Base-by-base conservation (phyloP, 2,797 vertebrate species). In the Ctenopoma multispine region DNA sequence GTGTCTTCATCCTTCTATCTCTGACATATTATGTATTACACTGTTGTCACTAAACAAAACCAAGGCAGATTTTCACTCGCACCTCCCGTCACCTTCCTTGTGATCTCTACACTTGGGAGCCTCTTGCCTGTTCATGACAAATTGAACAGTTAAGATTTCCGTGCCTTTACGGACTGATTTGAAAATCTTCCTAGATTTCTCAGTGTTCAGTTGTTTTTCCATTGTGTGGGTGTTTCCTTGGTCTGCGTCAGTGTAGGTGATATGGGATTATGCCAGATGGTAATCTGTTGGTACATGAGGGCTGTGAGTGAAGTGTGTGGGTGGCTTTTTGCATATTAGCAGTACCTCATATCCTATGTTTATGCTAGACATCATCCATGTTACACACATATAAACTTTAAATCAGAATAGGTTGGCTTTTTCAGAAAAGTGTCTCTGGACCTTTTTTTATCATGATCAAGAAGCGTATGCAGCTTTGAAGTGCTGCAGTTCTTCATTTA, bases 251-350 rank as follows among this genome's bases (percentile, higher is more conserved):
- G 84, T 76, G 78, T 88, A 85, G 83, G 71, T 89, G 86, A 91
- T 88, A 74, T 85, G 86, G 85, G 87, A 87, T 87, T 83, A 80
- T 88, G 89, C 87, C 84, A 91, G 92, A 94, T 93, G 89, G 81
- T 86, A 82, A 94, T 94, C 92, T 93, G 88, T 89, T 89, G 70
- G 91, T 90, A 90, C 91, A 93, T 91, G 88, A 90, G 89, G 89
- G 87, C 86, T 80, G 77, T 66, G 84, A 90, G 89, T 81, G 41
- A 64, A 73, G 76, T 88, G 90, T 69, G 92, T 92, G 93, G 93
- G 90, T 81, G 87, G 90, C 80, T 77, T 84, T 91, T 89, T 93
- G 88, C 90, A 90, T 87, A 88, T 83, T 84, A 82, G 81, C 79
- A 82, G 83, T 80, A 77, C 80, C 83, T 84, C 83, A 81, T 88